Evolutionary conservation across 2,888 invertebrate species (phyloP), one percentile per base, ranked within the genome.

Genomic region (Synergus itoensis): DNA sequence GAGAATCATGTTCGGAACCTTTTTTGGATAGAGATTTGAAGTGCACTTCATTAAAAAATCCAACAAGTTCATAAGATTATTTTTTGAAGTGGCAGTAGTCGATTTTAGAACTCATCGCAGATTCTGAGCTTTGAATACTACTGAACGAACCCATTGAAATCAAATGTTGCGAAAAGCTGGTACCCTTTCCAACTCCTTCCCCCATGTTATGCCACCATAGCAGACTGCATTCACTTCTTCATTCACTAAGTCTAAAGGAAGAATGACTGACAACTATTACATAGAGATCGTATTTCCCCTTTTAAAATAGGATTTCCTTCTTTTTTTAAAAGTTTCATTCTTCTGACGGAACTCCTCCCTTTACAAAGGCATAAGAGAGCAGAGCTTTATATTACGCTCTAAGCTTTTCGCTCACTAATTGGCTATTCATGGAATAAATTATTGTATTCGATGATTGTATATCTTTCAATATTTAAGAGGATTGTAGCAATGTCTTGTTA

Each of bases 171-270:
- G 73, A 73, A 73, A 73, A 77, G 63, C 77, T 57, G 69, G 64
- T 77, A 63, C 60, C 62, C 48, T 36, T 36, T 36, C 5, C 5
- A 5, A 36, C 5, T 36, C 36, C 36, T 41, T 11, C 41, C 67
- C 63, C 53, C 5, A 78, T 60, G 53, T 64, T 45, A 77, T 18
- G 62, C n/a, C 60, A 60, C 63, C 60, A n/a, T 77, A 62, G 77
- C 67, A 78, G 77, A 82, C 77, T 57, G 80, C 77, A 80, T 65
- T 65, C 64, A 65, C 41, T 65, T 41, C 62, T 64, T 79, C 75
- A 28, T 78, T 40, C 40, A 21, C 14, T 57, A 63, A 64, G 76
- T 48, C 40, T 76, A 40, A 53, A 79, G 60, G 64, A 77, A 77
- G 79, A 77, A 79, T 73, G 63, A 64, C 73, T 53, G 2, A 65